These are phyloP conservation scores for Nymphicus hollandicus DNA, from an alignment of 2,113 vertebrate species.

Conservation along the genomic window DNA sequence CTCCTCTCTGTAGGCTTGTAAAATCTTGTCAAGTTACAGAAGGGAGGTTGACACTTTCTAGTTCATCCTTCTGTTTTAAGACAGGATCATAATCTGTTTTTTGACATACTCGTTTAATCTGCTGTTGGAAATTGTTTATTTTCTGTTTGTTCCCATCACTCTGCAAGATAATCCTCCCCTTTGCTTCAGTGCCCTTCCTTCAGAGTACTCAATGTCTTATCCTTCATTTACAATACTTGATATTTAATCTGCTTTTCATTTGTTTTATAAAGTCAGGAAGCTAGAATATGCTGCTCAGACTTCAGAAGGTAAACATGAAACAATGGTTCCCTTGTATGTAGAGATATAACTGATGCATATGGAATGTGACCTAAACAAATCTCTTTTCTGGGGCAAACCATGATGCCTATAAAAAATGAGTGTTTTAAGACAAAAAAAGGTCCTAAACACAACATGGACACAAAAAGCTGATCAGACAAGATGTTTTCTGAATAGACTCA, in stretches of 20 bases:
- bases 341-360: neutral
- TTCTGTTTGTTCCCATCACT: neutral
- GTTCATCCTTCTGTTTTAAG: neutral
- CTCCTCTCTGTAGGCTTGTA: neutral
- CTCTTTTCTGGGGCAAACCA: neutral
- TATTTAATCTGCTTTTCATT: neutral
- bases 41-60: neutral
- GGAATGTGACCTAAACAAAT: neutral
- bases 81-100: neutral
- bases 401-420: neutral
- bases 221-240: neutral
- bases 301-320: neutral
- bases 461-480: neutral
- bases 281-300: neutral
- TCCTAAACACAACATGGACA: neutral
- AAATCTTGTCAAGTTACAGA: neutral
- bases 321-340: neutral
- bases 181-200: neutral
- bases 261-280: neutral
- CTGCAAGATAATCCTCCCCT: neutral
- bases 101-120: neutral
- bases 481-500: neutral
- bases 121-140: neutral
- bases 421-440: neutral
- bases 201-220: neutral